Evolutionary conservation across 2,888 invertebrate species (phyloP).

Genomic region (Caenorhabditis wallacei): DNA sequence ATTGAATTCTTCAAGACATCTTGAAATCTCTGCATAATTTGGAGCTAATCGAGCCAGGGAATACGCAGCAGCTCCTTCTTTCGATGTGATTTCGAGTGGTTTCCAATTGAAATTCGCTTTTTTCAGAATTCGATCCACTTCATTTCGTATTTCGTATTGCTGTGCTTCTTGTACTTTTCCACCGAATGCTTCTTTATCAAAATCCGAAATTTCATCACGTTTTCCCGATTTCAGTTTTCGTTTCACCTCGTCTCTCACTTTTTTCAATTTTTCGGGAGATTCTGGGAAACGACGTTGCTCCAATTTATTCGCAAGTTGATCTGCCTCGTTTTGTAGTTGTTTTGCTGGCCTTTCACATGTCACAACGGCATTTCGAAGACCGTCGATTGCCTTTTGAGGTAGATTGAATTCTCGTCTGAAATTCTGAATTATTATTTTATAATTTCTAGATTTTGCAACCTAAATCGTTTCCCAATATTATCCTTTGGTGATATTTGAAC

Average conservation of each 20-base stretch:
- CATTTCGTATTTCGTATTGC: conserved; percentile 71
- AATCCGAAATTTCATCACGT: conserved; percentile 58
- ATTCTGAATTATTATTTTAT: background rate
- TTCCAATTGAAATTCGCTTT: conserved; percentile 80
- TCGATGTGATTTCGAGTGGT: conserved; percentile 75
- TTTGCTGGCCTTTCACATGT: conserved; percentile 72
- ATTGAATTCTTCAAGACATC: conserved; percentile 83
- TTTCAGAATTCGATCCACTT: conserved; percentile 76
- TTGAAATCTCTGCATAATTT: conserved; percentile 79
- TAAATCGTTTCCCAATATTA: conserved; percentile 30
- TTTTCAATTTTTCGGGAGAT: conserved; percentile 71
- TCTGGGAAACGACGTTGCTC: conserved; percentile 77
- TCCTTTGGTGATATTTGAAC: conserved; percentile 62
- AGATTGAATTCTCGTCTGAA: conserved; percentile 68
- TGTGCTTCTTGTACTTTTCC: conserved; percentile 73
- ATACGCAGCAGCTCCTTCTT: conserved; percentile 76
- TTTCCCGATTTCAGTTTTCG: conserved; percentile 65
- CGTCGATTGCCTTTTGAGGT: conserved; percentile 69
- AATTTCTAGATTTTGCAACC: conserved; percentile 23
- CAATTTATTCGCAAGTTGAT: conserved; percentile 74
- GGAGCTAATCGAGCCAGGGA: conserved; percentile 77
- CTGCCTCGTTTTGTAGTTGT: conserved; percentile 81
- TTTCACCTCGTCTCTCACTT: conserved; percentile 72
- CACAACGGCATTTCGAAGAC: conserved; percentile 66
- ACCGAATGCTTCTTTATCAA: conserved; percentile 64